Conservation (phyloP, 1,140 invertebrate genomes). For the Gryllus bimaculatus region DNA sequence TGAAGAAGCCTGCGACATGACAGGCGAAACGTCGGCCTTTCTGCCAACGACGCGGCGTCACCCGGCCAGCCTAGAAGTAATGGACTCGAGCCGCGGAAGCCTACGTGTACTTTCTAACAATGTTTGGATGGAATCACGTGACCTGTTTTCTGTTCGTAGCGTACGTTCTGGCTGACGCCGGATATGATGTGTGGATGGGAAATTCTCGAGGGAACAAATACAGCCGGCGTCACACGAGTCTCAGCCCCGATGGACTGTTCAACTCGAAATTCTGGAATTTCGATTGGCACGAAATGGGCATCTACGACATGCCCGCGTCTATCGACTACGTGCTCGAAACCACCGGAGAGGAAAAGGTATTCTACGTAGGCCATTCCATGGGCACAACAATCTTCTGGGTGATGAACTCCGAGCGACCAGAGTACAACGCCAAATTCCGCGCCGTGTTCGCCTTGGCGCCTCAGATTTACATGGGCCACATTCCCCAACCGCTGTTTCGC, state of each 20-base stretch:
- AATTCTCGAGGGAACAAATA: neutral
- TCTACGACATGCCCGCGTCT: conserved; percentile 46
- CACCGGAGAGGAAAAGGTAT: conserved; percentile 38
- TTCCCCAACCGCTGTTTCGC: conserved; percentile 41
- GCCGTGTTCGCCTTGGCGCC: conserved; percentile 40
- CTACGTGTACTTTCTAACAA: too few species aligned
- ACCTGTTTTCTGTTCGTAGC: neutral
- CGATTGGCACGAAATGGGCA: conserved; percentile 48
- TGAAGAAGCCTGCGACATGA: too few species aligned
- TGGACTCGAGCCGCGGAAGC: too few species aligned
- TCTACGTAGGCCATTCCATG: conserved; percentile 54
- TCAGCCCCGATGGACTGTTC: conserved; percentile 22
- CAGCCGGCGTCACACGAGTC: neutral
- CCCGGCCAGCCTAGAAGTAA: too few species aligned
- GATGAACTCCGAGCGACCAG: conserved; percentile 38
- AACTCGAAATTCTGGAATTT: conserved; percentile 38
- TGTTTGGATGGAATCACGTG: too few species aligned
- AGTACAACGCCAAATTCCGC: conserved; percentile 33
- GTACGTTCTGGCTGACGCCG: neutral
- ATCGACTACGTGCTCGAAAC: conserved; percentile 43
- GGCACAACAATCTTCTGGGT: conserved; percentile 49
- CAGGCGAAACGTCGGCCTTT: too few species aligned
- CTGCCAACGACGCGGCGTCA: too few species aligned
- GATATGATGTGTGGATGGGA: neutral
- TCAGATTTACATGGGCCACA: conserved; percentile 33